Evolutionary conservation across 1,140 invertebrate genomes (phyloP).

Genomic region (Leptinotarsa undecemlineata): DNA sequence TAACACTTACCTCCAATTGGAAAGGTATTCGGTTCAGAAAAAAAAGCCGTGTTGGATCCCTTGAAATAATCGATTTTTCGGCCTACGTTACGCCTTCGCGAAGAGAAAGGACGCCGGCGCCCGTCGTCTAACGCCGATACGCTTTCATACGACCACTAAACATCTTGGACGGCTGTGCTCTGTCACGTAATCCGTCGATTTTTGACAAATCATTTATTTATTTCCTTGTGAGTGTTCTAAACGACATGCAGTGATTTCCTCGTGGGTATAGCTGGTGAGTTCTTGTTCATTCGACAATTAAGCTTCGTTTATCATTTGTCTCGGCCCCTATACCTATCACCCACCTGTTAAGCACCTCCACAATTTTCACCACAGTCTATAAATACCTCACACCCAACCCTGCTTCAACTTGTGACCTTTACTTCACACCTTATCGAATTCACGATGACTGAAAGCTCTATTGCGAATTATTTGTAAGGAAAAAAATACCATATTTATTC

Average conservation of each 20-base stretch:
- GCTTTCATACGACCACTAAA: slow-evolving; percentile 4
- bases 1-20: background rate
- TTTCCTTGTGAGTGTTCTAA: background rate
- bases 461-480: no score
- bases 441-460: no score
- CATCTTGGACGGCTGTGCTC: slow-evolving; percentile 15
- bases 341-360: slow-evolving; percentile 11
- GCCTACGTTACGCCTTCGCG: slow-evolving; percentile 20
- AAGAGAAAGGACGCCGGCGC: slow-evolving; percentile 7
- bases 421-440: no score
- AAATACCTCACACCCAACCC: no score
- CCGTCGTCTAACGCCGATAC: background rate
- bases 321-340: background rate
- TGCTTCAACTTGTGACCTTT: no score
- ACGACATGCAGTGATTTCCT: slow-evolving; percentile 6
- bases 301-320: background rate
- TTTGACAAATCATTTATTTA: slow-evolving; percentile 9
- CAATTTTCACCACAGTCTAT: no score
- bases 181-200: background rate
- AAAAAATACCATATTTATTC: no score
- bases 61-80: slow-evolving; percentile 21
- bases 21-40: background rate
- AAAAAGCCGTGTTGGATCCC: background rate
- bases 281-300: background rate
- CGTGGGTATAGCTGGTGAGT: slow-evolving; percentile 18